Evolutionary conservation across 2,888 invertebrate genomes (phyloP), one percentile per base, ranked within the genome.

Genomic region (Lasioglossum marginatum): DNA sequence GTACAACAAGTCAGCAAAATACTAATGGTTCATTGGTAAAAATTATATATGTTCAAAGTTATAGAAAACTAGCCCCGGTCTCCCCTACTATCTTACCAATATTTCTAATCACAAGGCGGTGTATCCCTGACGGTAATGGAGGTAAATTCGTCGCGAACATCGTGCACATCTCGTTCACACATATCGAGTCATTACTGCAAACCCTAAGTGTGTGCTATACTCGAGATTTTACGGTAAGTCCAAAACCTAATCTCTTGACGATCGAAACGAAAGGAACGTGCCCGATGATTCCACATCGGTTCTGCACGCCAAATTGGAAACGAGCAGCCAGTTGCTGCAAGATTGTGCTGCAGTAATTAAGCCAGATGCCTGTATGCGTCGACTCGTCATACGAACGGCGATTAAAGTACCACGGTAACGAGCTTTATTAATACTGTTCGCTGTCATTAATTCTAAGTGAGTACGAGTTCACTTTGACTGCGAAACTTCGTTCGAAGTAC

Each of bases 291-390:
- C 45, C 60, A 45, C 27, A 57, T 85, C 70, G 57, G n/a, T 57
- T 57, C 57, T 57, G 57, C 57, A 31, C 87, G 68, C 52, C 78
- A 71, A 78, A 87, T 81, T 79, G 75, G 81, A 76, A 83, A 83
- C 81, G 77, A 73, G 23, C 48, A 82, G 76, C 45, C 78, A 57
- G 77, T 83, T 81, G 77, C 88, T 74, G 88, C 82, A 87, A 79
- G 78, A 85, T 82, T 37, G 40, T 68, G 78, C 76, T 73, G 88
- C 85, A 82, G 88, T 82, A 85, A 88, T 88, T 85, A 88, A 85
- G 74, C 82, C n/a, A 14, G 72, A 31, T 60, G 43, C 43, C 48
- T 71, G 60, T 74, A 80, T 71, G 57, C 79, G 82, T 66, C 70
- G 77, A 37, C 68, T 72, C 76, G 83, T 66, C 78, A 37, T 57